Percentiles rank a stretch among this genome's conserved stretches.
Evolutionary conservation across 1,140 invertebrate genomes (phyloP).

Genomic region (Pogonomyrmex californicus): DNA sequence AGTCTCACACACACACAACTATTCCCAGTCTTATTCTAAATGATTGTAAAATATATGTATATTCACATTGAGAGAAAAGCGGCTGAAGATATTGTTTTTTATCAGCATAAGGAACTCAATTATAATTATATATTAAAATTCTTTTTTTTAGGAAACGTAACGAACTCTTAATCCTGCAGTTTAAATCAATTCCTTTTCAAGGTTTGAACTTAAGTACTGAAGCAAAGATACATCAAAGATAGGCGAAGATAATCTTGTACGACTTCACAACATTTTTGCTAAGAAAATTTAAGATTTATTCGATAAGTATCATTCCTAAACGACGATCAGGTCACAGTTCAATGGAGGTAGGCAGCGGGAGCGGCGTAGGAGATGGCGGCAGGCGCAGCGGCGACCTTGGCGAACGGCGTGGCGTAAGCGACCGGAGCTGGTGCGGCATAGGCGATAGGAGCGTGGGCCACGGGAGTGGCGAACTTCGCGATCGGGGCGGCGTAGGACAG

Average conservation of each 20-base stretch:
- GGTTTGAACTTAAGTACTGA: slow-evolving; percentile 6
- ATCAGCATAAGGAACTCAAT: neutral
- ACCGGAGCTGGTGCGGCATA: slow-evolving; percentile 57
- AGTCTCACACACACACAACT: neutral
- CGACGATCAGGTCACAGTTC: slow-evolving; percentile 64
- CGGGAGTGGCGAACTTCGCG: slow-evolving; percentile 62
- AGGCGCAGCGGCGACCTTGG: slow-evolving; percentile 57
- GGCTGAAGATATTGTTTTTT: neutral
- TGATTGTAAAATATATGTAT: neutral
- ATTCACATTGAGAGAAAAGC: neutral
- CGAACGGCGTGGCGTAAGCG: slow-evolving; percentile 44
- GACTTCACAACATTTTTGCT: slow-evolving; percentile 60
- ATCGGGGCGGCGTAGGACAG: slow-evolving; percentile 71
- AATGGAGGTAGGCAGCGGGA: slow-evolving; percentile 72
- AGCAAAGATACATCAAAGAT: neutral
- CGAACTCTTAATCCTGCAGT: neutral
- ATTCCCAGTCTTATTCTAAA: slow-evolving; percentile 12
- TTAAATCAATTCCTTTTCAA: neutral
- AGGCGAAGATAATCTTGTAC: slow-evolving; percentile 5
- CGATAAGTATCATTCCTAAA: slow-evolving; percentile 64
- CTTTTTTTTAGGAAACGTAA: neutral
- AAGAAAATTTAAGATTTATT: slow-evolving; percentile 67
- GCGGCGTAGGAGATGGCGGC: slow-evolving; percentile 55
- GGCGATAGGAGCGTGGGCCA: slow-evolving; percentile 59
- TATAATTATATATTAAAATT: slow-evolving; percentile 23